Percentiles rank a stretch among this genome's conserved stretches.
Conservation (phyloP, 2,888 invertebrate genomes). For the Balanococcus diminutus region DNA sequence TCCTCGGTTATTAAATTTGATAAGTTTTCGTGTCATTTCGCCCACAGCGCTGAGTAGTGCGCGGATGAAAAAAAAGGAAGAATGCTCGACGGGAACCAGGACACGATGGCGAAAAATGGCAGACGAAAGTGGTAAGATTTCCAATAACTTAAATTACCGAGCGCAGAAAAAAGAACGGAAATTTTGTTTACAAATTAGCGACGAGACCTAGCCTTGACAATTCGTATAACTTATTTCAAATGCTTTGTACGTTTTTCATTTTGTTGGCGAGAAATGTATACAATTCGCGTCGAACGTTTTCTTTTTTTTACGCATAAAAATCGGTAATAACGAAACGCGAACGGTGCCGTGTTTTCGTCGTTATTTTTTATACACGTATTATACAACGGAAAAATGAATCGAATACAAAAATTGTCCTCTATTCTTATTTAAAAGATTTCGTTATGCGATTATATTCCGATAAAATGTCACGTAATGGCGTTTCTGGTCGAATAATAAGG, state of each 20-base stretch:
- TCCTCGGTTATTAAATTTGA: constrained; percentile 32
- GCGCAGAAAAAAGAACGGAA: background rate
- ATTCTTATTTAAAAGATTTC: constrained; percentile 51
- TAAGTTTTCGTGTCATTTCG: constrained; percentile 23
- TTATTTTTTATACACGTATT: constrained; percentile 42
- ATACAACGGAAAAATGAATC: constrained; percentile 38
- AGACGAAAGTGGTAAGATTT: background rate
- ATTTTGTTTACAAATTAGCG: constrained; percentile 31
- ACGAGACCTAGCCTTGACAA: background rate
- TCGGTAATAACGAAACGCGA: constrained; percentile 31
- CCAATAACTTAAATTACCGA: background rate
- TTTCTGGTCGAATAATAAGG: constrained; percentile 53
- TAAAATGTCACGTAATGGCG: constrained; percentile 50
- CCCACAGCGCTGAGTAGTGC: background rate
- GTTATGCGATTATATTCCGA: constrained; percentile 51
- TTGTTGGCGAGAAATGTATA: background rate
- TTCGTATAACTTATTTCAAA: constrained; percentile 1
- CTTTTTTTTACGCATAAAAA: constrained; percentile 14
- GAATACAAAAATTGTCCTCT: constrained; percentile 51
- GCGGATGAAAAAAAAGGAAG: background rate
- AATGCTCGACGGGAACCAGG: background rate
- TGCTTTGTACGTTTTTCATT: constrained; percentile 26
- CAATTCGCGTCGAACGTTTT: background rate
- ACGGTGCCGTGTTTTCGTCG: background rate
- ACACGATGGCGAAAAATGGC: background rate